Percentiles rank a stretch among this genome's conserved stretches.
Conservation (phyloP, 2,797 vertebrate species). For the Rhinogobio ventralis region DNA sequence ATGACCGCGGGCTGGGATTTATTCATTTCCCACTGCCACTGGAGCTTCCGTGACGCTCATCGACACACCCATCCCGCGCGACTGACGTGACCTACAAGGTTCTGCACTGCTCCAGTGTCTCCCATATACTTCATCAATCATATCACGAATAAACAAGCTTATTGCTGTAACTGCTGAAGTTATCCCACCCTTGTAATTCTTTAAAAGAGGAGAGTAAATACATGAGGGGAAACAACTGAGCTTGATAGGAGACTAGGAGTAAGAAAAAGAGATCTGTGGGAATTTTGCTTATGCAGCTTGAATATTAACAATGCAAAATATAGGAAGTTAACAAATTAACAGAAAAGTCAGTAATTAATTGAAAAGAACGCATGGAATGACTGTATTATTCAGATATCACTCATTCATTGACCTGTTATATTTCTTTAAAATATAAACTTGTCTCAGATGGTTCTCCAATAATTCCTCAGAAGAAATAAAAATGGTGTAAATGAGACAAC, state of each 20-base stretch:
- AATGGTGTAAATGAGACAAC: not conserved
- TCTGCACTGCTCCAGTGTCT: not conserved
- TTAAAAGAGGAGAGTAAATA: not conserved
- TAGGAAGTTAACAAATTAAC: not conserved
- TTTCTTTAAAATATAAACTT: not conserved
- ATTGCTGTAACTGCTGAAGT: not conserved
- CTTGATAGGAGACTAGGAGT: not conserved
- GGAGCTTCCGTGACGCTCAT: slow-evolving; percentile 73
- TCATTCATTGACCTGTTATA: not conserved
- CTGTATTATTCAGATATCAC: not conserved
- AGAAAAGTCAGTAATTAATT: not conserved
- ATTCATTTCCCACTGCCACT: slow-evolving; percentile 79
- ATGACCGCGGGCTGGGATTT: slow-evolving; percentile 70
- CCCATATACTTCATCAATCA: not conserved
- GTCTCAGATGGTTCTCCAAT: not conserved
- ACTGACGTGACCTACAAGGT: slow-evolving; percentile 22
- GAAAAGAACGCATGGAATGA: not conserved
- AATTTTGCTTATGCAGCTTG: not conserved
- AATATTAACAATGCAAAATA: not conserved
- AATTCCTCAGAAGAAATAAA: not conserved
- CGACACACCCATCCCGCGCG: slow-evolving; percentile 65
- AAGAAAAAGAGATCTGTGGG: not conserved
- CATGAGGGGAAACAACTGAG: not conserved
- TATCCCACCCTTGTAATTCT: not conserved
- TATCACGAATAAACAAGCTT: not conserved